Evolutionary conservation across 2,888 invertebrate species (phyloP), one percentile per base, ranked within the genome.

Genomic region (Drosophila stalkeri): DNA sequence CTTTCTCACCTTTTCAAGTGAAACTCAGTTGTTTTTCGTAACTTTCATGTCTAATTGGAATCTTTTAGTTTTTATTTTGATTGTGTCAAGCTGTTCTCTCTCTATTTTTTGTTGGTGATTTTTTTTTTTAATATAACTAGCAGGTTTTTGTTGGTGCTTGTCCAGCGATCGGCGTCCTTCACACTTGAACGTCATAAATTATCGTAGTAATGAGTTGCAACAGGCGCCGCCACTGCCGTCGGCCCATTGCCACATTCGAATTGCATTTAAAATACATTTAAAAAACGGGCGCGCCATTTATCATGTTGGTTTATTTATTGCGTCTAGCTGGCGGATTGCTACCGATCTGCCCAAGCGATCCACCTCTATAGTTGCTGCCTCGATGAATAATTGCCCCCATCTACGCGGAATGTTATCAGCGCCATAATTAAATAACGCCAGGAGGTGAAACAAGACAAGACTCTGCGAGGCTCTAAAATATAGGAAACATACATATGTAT

Each of bases 351-450:
- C 66, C 81, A 69, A 64, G 64, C 67, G 77, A 72, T 77, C 68
- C 67, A 62, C 67, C 72, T 64, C 31, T 66, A 73, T 72, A 84
- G 20, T 23, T 16, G 76, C 75, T 66, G 80, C 59, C 72, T 64
- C 77, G 87, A 91, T 92, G 92, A 92, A 91, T 91, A 92, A 92
- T 92, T 92, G 92, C 92, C 88, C 90, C 90, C 92, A 92, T 91
- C 91, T 91, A 91, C 89, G 89, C 92, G 91, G 91, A 91, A 90
- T 85, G 90, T 91, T 92, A 92, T 92, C 92, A 92, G 92, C 91
- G 90, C 89, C 90, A 91, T 92, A 92, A 92, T 92, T 92, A 92
- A 92, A 92, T 92, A 92, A 88, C 92, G 90, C 92, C 92, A 86
- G 92, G 91, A 92, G 92, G 92, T 68, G 59, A 56, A 64, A 44